Evolutionary conservation across 35 echinoderm and acorn worm genomes (phyloP).

Genomic region (Heliocidaris tuberculata): DNA sequence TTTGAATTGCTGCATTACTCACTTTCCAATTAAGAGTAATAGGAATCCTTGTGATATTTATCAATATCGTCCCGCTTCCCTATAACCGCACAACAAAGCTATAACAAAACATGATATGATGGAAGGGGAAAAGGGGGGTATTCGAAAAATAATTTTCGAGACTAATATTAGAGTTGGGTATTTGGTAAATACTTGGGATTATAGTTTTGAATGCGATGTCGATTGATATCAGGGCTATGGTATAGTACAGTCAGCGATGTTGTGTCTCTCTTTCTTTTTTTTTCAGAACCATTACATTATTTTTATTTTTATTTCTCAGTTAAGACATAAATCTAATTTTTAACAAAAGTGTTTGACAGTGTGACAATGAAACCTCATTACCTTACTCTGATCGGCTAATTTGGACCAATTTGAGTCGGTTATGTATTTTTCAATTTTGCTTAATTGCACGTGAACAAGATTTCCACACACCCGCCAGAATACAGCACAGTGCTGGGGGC

Average conservation of each 20-base stretch:
- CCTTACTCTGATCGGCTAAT: neutral
- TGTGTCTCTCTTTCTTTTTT: neutral
- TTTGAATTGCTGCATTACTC: neutral
- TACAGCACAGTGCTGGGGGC: neutral
- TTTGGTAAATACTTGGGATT: neutral
- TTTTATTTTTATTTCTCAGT: neutral
- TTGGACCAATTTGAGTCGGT: neutral
- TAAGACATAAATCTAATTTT: constrained; percentile 36
- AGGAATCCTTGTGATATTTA: neutral
- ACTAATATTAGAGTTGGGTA: neutral
- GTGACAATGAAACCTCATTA: constrained; percentile 32
- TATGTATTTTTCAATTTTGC: constrained; percentile 29
- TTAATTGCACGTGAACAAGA: constrained; percentile 36
- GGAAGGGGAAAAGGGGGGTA: neutral
- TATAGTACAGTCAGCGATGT: neutral
- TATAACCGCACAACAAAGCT: neutral
- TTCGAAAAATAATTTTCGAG: neutral
- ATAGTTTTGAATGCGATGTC: neutral
- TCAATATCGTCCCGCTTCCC: neutral
- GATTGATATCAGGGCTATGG: neutral
- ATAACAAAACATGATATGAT: neutral
- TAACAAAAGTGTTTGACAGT: constrained; percentile 25
- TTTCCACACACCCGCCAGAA: neutral
- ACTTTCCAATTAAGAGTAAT: neutral
- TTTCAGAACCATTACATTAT: neutral